Evolutionary conservation across 2,797 vertebrate genomes (phyloP), one percentile per base, ranked within the genome.

Genomic region (Aselliscus stoliczkanus): DNA sequence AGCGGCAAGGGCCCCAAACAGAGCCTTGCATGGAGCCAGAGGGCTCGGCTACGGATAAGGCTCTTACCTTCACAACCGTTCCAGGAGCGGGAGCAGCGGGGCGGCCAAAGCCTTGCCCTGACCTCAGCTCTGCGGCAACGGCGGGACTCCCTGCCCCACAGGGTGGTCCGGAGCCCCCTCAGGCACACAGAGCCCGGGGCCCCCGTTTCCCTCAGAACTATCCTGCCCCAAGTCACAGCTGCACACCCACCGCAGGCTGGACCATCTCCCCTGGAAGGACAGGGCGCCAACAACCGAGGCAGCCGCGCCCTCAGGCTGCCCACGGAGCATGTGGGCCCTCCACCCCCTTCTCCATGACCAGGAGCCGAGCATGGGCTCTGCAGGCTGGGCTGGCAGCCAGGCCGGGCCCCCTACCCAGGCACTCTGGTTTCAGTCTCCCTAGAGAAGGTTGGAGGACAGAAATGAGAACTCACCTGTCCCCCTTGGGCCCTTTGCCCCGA

Each of bases 401-500:
- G 56, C 25, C 47, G 29, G 37, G 72, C 17, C n/a, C 23, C 39
- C 47, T 44, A 37, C 18, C 83, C 50, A 7, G 2, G 18, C 7
- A n/a, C 34, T 44, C 75, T 29, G 21, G 11, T 21, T 31, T 52
- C n/a, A 8, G 31, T 18, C 44, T 67, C 23, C 56, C 21, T 21
- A 3, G 7, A 37, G 20, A 77, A 12, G 10, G 11, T 6, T 7
- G 31, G 18, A 67, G 31, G 54, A 47, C 31, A 75, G 54, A 79
- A 76, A 8, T 0, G 1, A 23, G 60, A n/a, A 56, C 96, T 96
- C 92, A 99, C 98, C 97, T 99, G 73, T 97, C 98, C 4, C 90
- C 80, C 91, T 97, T 98, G 69, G 97, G 0, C 47, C 92, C 96
- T 98, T 98, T 95, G 97, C 98, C 88, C 39, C 94, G 98, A 56